Percentiles rank a stretch among this genome's conserved stretches.
Conservation (phyloP, 2,797 vertebrate genomes). For the Pelochelys cantorii region DNA sequence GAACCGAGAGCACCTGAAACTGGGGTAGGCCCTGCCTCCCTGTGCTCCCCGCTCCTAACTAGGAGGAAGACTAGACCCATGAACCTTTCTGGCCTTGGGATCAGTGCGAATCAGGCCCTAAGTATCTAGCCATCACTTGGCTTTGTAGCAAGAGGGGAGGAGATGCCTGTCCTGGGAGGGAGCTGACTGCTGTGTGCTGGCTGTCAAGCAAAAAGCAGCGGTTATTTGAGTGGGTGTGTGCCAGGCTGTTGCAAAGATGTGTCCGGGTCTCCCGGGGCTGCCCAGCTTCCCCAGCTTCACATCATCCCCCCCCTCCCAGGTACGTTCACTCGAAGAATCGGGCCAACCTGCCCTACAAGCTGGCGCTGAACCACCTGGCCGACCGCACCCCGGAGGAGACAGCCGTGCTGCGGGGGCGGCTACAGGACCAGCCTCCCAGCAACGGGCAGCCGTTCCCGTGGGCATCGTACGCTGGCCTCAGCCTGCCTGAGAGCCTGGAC, state of each 20-base stretch:
- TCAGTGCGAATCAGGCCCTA: neutral
- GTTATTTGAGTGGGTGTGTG: neutral
- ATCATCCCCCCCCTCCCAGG: constrained; percentile 44
- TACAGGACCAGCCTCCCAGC: constrained; percentile 74
- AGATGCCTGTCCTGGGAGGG: neutral
- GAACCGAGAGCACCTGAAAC: neutral
- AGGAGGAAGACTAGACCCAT: neutral
- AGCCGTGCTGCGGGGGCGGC: constrained; percentile 76
- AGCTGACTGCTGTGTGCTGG: too few relatives aligned
- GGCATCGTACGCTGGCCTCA: constrained; percentile 56
- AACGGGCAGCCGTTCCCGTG: constrained; percentile 78
- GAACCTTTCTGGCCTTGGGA: too few relatives aligned
- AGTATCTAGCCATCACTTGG: neutral
- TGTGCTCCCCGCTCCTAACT: neutral
- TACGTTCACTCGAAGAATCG: constrained; percentile 86
- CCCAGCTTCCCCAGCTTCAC: neutral
- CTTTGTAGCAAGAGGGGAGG: too few relatives aligned
- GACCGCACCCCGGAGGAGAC: constrained; percentile 82
- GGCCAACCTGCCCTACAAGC: constrained; percentile 79
- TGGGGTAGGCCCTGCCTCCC: too few relatives aligned
- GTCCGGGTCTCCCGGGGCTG: neutral
- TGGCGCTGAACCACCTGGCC: constrained; percentile 82
- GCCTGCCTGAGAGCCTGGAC: constrained; percentile 80
- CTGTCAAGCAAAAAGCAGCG: neutral
- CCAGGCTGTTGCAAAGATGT: neutral